Base-by-base conservation (phyloP, 2,888 invertebrate genomes). In the Catocala nupta region DNA sequence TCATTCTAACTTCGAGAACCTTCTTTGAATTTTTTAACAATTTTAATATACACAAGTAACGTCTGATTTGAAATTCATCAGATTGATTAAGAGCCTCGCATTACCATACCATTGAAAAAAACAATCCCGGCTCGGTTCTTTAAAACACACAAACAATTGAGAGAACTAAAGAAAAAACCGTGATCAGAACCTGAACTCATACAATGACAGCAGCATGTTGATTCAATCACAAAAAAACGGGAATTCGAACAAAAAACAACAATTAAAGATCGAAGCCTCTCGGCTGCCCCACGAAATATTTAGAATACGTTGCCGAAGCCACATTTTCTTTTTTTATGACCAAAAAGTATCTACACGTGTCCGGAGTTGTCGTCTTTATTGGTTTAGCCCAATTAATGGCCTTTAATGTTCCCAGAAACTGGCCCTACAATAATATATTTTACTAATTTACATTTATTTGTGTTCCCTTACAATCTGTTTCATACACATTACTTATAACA, bases 121-220 rank as follows among this genome's bases (percentile, higher is more conserved):
- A 76, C 75, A 78, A 80, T 75, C 78, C 78, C 71, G 82, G 77
- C 82, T 85, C 75, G 81, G 84, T 89, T 87, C 82, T 86, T 90
- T 87, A 91, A 93, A 93, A 91, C 90, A 92, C 85, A 93, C 92
- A 93, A 92, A 93, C 91, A 92, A 92, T 90, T 86, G 91, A 86
- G 84, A 75, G 83, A 66, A 71, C 73, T 70, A 75, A 80, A 81
- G 77, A 88, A 93, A 90, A 93, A 92, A 90, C 55, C 87, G 85
- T 88, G 90, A 90, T 90, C 91, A 87, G 84, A 89, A 87, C 92
- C 89, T 83, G 89, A 90, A 88, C 90, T 91, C 87, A 90, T 87
- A 94, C 93, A 93, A 94, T 92, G 92, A 93, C 92, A 92, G 93
- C 93, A 92, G 93, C 90, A 90, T 87, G 90, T 88, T 90, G 92